phyloP scores from a whole-genome alignment of 1,140 invertebrate species.

The Steinernema feltiae region DNA sequence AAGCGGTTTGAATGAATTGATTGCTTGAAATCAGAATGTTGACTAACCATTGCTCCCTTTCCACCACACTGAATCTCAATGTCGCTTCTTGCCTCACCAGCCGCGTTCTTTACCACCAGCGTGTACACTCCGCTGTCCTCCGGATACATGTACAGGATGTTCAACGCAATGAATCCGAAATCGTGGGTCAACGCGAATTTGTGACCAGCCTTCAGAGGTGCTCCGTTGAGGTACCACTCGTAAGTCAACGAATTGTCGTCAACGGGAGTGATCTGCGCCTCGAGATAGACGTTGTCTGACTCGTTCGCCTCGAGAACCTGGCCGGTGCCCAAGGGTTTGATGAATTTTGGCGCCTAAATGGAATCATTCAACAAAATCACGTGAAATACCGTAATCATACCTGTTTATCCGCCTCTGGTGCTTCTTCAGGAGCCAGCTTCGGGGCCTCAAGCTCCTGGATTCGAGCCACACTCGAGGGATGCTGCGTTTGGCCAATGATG shows the following conservation, averaged over 20 bases:
- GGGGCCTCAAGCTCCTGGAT: constrained; percentile 79
- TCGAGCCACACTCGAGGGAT: constrained; percentile 75
- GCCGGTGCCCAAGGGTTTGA: constrained; percentile 46
- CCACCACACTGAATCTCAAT: constrained; percentile 46
- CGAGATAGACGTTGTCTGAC: constrained; percentile 83
- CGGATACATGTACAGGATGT: constrained; percentile 82
- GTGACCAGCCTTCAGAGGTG: constrained; percentile 50
- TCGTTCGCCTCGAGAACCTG: constrained; percentile 67
- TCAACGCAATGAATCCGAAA: constrained; percentile 88
- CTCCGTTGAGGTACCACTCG: constrained; percentile 56
- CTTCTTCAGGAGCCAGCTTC: constrained; percentile 70
- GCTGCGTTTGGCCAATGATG: constrained; percentile 77
- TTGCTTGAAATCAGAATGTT: background rate
- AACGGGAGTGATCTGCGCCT: constrained; percentile 77
- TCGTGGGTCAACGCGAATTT: constrained; percentile 66
- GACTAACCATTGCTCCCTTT: constrained; percentile 38
- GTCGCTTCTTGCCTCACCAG: constrained; percentile 58
- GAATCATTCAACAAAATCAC: constrained; percentile 9
- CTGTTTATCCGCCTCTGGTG: constrained; percentile 44
- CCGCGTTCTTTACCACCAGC: constrained; percentile 60
- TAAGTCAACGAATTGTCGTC: constrained; percentile 79
- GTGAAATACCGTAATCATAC: constrained; percentile 15
- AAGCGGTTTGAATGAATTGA: constrained; percentile 16
- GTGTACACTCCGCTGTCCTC: constrained; percentile 70
- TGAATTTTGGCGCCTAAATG: constrained; percentile 48